Conservation (phyloP, 2,797 vertebrate species). For the Petrocephalus sullivani region DNA sequence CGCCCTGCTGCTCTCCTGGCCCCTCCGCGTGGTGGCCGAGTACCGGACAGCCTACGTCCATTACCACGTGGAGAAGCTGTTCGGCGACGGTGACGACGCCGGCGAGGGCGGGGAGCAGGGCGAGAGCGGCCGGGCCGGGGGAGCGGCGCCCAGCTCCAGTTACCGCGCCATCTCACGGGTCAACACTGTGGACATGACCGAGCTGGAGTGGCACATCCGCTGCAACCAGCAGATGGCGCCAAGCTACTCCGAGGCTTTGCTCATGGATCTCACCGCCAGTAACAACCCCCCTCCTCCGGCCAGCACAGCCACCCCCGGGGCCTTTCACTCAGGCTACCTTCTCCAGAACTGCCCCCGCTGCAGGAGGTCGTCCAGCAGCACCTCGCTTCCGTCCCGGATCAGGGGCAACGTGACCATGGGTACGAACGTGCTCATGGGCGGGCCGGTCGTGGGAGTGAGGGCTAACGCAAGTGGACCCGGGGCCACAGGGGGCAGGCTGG, state of each 20-base stretch:
- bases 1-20: conserved; percentile 75
- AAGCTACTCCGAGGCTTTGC: conserved; percentile 81
- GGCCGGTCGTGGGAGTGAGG: conserved; percentile 66
- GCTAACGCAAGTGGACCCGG: conserved; percentile 43
- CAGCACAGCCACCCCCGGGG: conserved; percentile 48
- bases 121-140: conserved; percentile 38
- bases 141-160: conserved; percentile 53
- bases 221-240: conserved; percentile 87
- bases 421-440: conserved; percentile 62
- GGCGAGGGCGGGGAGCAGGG: conserved; percentile 42
- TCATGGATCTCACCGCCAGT: conserved; percentile 69
- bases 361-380: conserved; percentile 73
- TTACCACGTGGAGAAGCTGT: conserved; percentile 89
- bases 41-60: conserved; percentile 80
- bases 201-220: conserved; percentile 87
- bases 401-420: conserved; percentile 60
- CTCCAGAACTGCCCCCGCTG: conserved; percentile 80
- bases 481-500: conserved; percentile 65
- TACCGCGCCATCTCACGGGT: conserved; percentile 73
- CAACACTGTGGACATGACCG: conserved; percentile 85
- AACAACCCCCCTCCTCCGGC: conserved; percentile 45
- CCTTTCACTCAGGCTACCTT: conserved; percentile 70
- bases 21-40: conserved; percentile 74
- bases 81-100: conserved; percentile 69
- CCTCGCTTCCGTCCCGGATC: conserved; percentile 72